phyloP scores from a whole-genome alignment of 2,113 vertebrate genomes.

The Peromyscus californicus region DNA sequence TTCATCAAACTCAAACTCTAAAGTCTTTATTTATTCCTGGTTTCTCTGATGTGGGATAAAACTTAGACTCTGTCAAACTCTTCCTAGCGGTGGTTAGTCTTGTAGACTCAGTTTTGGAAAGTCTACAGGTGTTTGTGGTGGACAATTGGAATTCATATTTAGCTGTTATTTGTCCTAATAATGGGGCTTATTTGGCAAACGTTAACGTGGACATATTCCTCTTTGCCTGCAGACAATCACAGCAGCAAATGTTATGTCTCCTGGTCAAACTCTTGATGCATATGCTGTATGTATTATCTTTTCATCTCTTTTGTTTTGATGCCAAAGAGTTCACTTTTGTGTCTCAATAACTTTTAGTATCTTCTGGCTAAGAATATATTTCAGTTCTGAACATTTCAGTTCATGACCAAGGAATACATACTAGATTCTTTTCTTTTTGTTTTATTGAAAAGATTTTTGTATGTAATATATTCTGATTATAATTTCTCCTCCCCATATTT shows the following conservation, averaged over 20 bases:
- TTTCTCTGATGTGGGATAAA: neutral
- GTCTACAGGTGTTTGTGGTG: neutral
- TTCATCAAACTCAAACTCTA: neutral
- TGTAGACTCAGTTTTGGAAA: neutral
- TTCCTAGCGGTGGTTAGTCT: neutral
- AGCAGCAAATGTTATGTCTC: neutral
- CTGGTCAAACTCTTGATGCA: neutral
- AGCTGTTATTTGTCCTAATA: neutral
- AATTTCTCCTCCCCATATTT: too few relatives aligned
- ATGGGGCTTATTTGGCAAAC: conserved; percentile 8
- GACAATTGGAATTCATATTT: neutral
- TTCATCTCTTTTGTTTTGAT: neutral
- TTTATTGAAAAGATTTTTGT: too few relatives aligned
- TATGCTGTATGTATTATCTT: neutral
- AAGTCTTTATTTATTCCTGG: neutral
- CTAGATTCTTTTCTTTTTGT: neutral
- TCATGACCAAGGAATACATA: neutral
- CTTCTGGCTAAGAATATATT: neutral
- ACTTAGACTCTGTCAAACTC: neutral
- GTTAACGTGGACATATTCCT: neutral
- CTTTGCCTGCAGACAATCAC: neutral
- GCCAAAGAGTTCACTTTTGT: neutral
- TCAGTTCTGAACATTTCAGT: neutral
- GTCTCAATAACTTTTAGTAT: neutral
- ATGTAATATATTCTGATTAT: too few relatives aligned